A percentile compares a stretch with the other conserved stretches of the same genome.
These are phyloP conservation scores for Goniozus legneri DNA, from an alignment of 1,140 invertebrate genomes.

Conservation along the genomic window DNA sequence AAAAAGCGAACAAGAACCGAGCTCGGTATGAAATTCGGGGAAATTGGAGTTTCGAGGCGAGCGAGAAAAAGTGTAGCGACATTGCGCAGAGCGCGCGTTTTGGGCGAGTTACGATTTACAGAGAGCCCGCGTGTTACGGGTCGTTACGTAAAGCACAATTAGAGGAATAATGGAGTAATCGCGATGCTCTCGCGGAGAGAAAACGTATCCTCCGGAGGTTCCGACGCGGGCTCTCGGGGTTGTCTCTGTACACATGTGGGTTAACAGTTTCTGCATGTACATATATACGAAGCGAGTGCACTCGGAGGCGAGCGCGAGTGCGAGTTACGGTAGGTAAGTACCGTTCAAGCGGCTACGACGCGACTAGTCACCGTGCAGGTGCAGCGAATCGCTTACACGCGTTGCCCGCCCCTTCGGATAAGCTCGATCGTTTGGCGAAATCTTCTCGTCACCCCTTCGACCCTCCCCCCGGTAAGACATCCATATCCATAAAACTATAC, in stretches of 20 bases:
- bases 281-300: background rate
- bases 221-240: background rate
- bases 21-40: too few species aligned
- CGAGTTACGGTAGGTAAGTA: conserved; percentile 19
- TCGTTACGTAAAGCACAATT: background rate
- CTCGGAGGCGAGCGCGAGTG: conserved; percentile 6
- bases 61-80: too few species aligned
- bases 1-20: too few species aligned
- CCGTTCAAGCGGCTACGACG: too few species aligned
- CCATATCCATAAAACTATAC: too few species aligned
- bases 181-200: background rate
- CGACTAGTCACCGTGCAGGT: too few species aligned
- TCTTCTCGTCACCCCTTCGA: conserved; percentile 6
- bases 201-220: background rate
- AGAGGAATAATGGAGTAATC: background rate
- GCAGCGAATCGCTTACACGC: conserved; percentile 24
- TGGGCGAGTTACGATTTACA: too few species aligned
- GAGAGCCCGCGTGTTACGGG: too few species aligned
- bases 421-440: conserved; percentile 4
- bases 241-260: conserved; percentile 10
- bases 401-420: conserved; percentile 4
- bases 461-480: too few species aligned
- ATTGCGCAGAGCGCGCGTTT: too few species aligned
- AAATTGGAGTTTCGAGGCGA: background rate
- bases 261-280: conserved; percentile 14